phyloP scores from a whole-genome alignment of 2,113 vertebrate species.

The Rallus limicola region DNA sequence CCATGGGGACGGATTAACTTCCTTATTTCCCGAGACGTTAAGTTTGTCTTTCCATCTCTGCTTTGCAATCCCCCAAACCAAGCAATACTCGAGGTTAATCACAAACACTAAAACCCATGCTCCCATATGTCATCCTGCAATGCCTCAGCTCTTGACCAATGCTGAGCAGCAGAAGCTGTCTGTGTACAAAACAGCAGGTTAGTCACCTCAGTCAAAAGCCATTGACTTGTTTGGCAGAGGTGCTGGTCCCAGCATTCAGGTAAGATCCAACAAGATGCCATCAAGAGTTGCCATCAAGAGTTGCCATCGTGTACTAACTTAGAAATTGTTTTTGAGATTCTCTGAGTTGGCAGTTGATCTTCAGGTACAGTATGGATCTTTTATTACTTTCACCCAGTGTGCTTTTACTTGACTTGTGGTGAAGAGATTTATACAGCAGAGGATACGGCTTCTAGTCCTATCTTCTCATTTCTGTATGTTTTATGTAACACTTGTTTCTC shows the following conservation, averaged over 20 bases:
- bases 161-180: neutral
- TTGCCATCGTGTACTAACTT: neutral
- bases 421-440: neutral
- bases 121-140: fast-evolving
- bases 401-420: neutral
- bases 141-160: neutral
- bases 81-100: neutral
- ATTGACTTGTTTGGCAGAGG: neutral
- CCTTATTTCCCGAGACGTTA: neutral
- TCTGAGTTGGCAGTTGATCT: neutral
- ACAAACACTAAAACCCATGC: neutral
- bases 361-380: neutral
- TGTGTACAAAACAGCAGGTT: neutral
- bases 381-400: neutral
- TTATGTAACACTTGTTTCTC: neutral
- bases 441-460: neutral
- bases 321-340: neutral
- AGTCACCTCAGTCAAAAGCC: neutral
- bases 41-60: neutral
- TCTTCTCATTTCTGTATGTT: neutral
- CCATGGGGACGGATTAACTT: neutral
- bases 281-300: neutral
- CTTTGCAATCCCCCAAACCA: neutral
- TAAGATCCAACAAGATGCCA: neutral
- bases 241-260: neutral